Percentiles rank a stretch among this genome's conserved stretches.
Evolutionary conservation across 1,140 invertebrate species (phyloP).

Genomic region (Himalopsyche phryganea): DNA sequence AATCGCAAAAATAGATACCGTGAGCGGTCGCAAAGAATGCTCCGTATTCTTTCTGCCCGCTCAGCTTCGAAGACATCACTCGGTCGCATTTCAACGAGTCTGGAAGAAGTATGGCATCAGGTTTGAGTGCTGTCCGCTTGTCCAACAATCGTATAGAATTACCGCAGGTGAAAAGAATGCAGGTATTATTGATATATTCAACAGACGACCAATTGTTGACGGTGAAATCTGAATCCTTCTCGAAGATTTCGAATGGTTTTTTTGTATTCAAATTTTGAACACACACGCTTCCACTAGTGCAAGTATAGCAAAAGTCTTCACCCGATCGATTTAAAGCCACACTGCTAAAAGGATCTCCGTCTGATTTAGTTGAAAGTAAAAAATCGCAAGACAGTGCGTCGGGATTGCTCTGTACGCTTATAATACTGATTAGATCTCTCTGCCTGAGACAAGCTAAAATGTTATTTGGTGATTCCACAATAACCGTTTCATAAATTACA

Average conservation of each 20-base stretch:
- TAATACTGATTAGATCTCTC: constrained; percentile 20
- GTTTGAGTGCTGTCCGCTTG: constrained; percentile 1
- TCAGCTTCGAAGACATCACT: constrained; percentile 13
- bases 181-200: constrained; percentile 10
- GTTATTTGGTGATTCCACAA: constrained; percentile 1
- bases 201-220: constrained; percentile 24
- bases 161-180: constrained; percentile 9
- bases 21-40: constrained; percentile 17
- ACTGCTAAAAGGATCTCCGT: constrained; percentile 21
- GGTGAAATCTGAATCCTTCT: background rate
- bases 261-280: constrained; percentile 10
- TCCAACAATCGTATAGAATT: constrained; percentile 17
- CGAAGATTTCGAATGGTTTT: background rate
- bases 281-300: constrained; percentile 10
- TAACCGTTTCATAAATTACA: constrained; percentile 24
- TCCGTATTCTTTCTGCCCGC: constrained; percentile 3
- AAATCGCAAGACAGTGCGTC: constrained; percentile 2
- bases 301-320: constrained; percentile 10
- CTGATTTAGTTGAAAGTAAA: constrained; percentile 10
- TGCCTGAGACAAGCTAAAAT: constrained; percentile 19
- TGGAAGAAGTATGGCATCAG: background rate
- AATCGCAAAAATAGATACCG: constrained; percentile 22
- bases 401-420: background rate
- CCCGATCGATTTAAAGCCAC: constrained; percentile 6
- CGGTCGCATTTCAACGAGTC: constrained; percentile 16